phyloP scores from a whole-genome alignment of 2,888 invertebrate species.

The Deroplatys truncata region DNA sequence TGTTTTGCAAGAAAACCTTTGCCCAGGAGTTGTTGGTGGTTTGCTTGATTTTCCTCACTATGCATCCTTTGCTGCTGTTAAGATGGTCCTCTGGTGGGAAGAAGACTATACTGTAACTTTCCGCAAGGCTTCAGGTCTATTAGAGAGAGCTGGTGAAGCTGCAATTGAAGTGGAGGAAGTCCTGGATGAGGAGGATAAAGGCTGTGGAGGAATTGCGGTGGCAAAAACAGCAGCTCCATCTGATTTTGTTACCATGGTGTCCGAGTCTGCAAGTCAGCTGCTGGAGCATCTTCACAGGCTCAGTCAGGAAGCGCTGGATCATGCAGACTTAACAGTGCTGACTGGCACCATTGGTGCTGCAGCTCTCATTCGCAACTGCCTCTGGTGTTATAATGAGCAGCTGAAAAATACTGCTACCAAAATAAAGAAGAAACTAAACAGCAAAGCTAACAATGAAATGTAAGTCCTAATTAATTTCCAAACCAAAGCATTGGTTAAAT shows the following conservation, averaged over 20 bases:
- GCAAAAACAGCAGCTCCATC: constrained; percentile 73
- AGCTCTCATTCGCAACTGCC: constrained; percentile 69
- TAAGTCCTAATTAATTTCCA: neutral
- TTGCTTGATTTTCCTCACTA: constrained; percentile 76
- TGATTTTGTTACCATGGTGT: constrained; percentile 66
- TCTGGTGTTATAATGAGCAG: constrained; percentile 71
- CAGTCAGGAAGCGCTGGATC: constrained; percentile 79
- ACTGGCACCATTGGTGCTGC: constrained; percentile 73
- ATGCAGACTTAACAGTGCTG: constrained; percentile 71
- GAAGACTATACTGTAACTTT: constrained; percentile 76
- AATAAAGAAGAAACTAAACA: neutral
- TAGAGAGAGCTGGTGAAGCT: constrained; percentile 28
- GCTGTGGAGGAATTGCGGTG: constrained; percentile 51
- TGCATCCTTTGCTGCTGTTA: constrained; percentile 78
- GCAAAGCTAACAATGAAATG: neutral
- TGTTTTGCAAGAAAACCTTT: constrained; percentile 73
- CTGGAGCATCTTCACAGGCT: constrained; percentile 73
- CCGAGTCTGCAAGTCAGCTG: constrained; percentile 67
- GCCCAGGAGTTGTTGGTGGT: constrained; percentile 75
- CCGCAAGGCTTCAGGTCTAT: constrained; percentile 58
- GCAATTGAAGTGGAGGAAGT: neutral
- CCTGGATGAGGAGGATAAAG: neutral
- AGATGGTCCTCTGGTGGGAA: constrained; percentile 80
- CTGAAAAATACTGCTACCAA: constrained; percentile 41
- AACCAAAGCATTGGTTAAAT: no score